Evolutionary conservation across 23 tunicate genomes (phyloP), one percentile per base, ranked within the genome.

Genomic region (Clavelina lepadiformis): DNA sequence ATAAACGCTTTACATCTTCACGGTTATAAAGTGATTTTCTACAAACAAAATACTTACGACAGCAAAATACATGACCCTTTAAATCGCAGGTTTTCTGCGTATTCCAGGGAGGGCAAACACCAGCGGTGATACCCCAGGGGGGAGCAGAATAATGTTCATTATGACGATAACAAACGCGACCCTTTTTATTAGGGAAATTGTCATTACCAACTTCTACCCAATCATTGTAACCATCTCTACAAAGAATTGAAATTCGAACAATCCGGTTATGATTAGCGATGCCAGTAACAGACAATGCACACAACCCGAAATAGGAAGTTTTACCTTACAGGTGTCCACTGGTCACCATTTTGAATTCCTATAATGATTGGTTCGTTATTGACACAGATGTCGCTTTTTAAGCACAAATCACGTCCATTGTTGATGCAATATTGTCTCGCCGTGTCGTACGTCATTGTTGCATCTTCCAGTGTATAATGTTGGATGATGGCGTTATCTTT

Each of bases 241-340:
- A 28, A 44, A n/a, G n/a, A n/a, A n/a, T n/a, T n/a, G n/a, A n/a
- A n/a, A n/a, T n/a, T n/a, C n/a, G n/a, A n/a, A n/a, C n/a, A n/a
- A n/a, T n/a, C n/a, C n/a, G n/a, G n/a, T n/a, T n/a, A n/a, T n/a
- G n/a, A n/a, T n/a, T n/a, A n/a, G n/a, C n/a, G n/a, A n/a, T n/a
- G n/a, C n/a, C n/a, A n/a, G n/a, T n/a, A n/a, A n/a, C n/a, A n/a
- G n/a, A n/a, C n/a, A n/a, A n/a, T n/a, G n/a, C n/a, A n/a, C n/a
- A n/a, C n/a, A n/a, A n/a, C n/a, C n/a, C n/a, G n/a, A n/a, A n/a
- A n/a, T n/a, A n/a, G n/a, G n/a, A n/a, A n/a, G n/a, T n/a, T n/a
- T 28, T 56, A 74, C 91, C 81, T 74, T 56, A 82, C 68, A 0
- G 91, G 81, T 23, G 81, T 76, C 91, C 91, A 82, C 38, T 56